Evolutionary conservation across 2,113 vertebrate genomes (phyloP), one percentile per base, ranked within the genome.

Genomic region (Neodon shergylaensis): DNA sequence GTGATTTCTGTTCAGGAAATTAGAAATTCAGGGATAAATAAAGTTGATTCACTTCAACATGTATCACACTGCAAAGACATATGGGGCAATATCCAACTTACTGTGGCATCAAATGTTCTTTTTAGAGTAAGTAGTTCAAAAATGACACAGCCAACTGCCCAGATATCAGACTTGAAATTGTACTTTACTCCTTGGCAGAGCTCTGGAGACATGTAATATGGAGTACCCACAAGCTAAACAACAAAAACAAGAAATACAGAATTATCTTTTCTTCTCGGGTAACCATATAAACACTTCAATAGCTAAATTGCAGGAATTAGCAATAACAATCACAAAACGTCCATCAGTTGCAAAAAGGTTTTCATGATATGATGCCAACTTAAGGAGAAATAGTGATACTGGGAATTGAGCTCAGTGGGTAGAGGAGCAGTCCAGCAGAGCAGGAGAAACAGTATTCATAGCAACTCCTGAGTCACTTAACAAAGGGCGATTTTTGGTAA

Each of bases 131-230:
- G 98, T 63, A 99, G 98, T 97, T 99, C 99, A 98, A 99, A 99
- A 96, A 99, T 97, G 72, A 99, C 99, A 96, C 99, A 99, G 79
- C 99, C 99, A 98, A 99, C 99, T 76, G 99, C 99, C 99, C 99
- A 99, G 97, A 99, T 99, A 98, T 99, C 99, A 2, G 99, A 99
- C 98, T 99, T 99, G 98, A 99, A 99, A 98, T 99, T 99, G 98
- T 99, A 99, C 97, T 99, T 99, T 52, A 99, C 98, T 93, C 99
- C 99, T 96, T 99, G 99, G 96, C 99, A 99, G 84, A 99, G 98
- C 97, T 99, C 99, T 87, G 99, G 99, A 85, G 99, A 99, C 99
- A 99, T 99, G 98, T 99, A 99, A 98, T 99, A 99, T 0, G 99
- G 99, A 44, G 99, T 99, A 97, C 99, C 99, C 44, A 99, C 99